Conservation (phyloP, 2,797 vertebrate species). For the Megalops cyprinoides region DNA sequence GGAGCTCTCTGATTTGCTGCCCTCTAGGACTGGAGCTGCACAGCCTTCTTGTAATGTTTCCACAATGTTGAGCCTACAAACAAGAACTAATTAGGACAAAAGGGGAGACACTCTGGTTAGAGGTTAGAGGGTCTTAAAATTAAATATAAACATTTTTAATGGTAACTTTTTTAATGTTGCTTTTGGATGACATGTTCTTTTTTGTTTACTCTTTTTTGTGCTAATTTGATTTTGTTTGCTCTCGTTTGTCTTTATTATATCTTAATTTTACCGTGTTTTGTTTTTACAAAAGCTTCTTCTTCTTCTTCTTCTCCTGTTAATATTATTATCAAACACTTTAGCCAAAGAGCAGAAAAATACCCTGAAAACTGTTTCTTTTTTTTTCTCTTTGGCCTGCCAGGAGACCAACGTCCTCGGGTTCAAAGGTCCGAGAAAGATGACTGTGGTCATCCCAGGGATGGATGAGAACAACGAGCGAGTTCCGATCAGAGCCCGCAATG, state of each 20-base stretch:
- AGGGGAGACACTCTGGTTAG: too few species aligned
- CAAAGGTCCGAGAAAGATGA: slow-evolving; percentile 84
- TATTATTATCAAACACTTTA: background rate
- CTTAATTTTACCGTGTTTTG: too few species aligned
- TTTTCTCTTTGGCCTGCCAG: slow-evolving; percentile 56
- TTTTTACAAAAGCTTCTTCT: too few species aligned
- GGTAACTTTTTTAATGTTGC: too few species aligned
- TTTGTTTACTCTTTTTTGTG: too few species aligned
- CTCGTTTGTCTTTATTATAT: too few species aligned
- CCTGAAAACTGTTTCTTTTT: background rate
- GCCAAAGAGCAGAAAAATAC: background rate
- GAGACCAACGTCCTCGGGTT: slow-evolving; percentile 84
- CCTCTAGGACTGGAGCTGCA: background rate
- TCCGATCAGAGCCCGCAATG: slow-evolving; percentile 77
- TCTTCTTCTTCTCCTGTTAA: too few species aligned
- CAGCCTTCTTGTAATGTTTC: background rate
- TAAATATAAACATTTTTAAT: too few species aligned
- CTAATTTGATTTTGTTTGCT: too few species aligned
- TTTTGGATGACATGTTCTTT: too few species aligned
- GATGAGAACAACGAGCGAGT: slow-evolving; percentile 75
- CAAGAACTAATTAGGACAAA: background rate
- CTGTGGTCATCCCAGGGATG: slow-evolving; percentile 82
- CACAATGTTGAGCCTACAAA: background rate
- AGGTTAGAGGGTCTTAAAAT: too few species aligned
- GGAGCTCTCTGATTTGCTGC: background rate